Percentiles rank a stretch among this genome's conserved stretches.
phyloP scores from a whole-genome alignment of 2,113 vertebrate species.

The Epinephelus cyanopodus region DNA sequence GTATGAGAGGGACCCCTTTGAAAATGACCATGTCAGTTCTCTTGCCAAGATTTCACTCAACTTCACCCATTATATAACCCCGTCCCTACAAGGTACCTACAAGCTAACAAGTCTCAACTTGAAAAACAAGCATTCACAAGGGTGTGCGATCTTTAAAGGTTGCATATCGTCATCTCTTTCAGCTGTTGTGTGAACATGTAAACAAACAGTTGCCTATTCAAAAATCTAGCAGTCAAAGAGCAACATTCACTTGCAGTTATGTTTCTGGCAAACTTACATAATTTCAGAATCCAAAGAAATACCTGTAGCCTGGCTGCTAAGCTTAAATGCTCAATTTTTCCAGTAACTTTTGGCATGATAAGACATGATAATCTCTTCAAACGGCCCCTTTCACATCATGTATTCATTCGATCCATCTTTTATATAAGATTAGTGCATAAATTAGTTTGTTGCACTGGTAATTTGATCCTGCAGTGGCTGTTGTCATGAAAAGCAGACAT shows the following conservation, averaged over 20 bases:
- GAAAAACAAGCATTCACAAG: not conserved
- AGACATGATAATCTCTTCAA: not conserved
- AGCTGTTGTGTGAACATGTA: not conserved
- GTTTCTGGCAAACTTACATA: not conserved
- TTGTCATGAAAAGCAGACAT: not conserved
- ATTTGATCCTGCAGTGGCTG: not conserved
- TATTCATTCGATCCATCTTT: not conserved
- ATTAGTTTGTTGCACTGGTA: not conserved
- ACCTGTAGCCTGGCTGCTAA: not conserved
- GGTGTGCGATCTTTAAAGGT: not conserved
- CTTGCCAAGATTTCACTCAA: too few relatives aligned
- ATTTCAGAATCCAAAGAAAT: not conserved
- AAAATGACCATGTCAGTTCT: too few relatives aligned
- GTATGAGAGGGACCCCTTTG: too few relatives aligned
- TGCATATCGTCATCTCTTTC: not conserved
- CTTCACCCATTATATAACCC: too few relatives aligned
- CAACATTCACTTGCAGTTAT: not conserved
- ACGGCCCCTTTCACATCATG: not conserved
- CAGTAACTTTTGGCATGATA: not conserved
- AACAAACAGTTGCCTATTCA: not conserved
- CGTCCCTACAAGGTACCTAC: too few relatives aligned
- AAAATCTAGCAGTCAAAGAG: not conserved
- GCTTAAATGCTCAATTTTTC: not conserved
- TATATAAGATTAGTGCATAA: not conserved
- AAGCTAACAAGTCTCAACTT: not conserved